These are phyloP conservation scores for Holotrichia oblita DNA, from an alignment of 1,140 invertebrate species.

Conservation along the genomic window DNA sequence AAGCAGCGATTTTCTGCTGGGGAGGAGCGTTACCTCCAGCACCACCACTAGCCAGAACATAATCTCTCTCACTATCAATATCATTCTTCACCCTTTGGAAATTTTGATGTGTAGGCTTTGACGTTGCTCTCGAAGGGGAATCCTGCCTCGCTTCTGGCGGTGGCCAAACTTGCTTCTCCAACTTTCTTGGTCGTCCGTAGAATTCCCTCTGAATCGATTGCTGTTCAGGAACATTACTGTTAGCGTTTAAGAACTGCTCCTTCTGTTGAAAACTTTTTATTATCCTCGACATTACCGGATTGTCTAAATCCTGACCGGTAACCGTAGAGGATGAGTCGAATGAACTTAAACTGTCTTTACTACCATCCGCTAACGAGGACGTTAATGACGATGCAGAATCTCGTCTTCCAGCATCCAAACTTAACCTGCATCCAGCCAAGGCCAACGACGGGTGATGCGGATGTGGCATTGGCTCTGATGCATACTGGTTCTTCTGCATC, in stretches of 20 bases:
- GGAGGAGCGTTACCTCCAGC: not conserved
- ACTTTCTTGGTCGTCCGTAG: conserved; percentile 78
- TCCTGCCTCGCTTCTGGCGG: conserved; percentile 62
- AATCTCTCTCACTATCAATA: conserved; percentile 59
- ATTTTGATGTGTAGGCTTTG: conserved; percentile 61
- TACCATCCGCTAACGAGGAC: conserved; percentile 66
- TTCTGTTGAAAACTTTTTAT: conserved; percentile 86
- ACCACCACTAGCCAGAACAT: conserved; percentile 1
- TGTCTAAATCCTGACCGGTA: conserved; percentile 72
- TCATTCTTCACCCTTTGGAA: conserved; percentile 62
- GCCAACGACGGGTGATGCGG: conserved; percentile 48
- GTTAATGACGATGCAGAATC: conserved; percentile 68
- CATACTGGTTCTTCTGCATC: conserved; percentile 47
- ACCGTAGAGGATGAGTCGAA: conserved; percentile 74
- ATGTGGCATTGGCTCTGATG: conserved; percentile 64
- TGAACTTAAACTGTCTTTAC: conserved; percentile 72
- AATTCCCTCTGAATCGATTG: conserved; percentile 74
- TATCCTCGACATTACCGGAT: conserved; percentile 75
- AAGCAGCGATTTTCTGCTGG: conserved; percentile 33
- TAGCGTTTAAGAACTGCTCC: conserved; percentile 83
- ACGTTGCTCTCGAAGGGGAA: conserved; percentile 52
- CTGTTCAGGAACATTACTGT: conserved; percentile 69
- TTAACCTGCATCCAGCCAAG: conserved; percentile 61
- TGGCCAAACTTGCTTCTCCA: conserved; percentile 78
- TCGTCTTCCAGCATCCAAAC: conserved; percentile 63